phyloP scores from a whole-genome alignment of 2,113 vertebrate genomes.

The Aleadryas rufinucha region DNA sequence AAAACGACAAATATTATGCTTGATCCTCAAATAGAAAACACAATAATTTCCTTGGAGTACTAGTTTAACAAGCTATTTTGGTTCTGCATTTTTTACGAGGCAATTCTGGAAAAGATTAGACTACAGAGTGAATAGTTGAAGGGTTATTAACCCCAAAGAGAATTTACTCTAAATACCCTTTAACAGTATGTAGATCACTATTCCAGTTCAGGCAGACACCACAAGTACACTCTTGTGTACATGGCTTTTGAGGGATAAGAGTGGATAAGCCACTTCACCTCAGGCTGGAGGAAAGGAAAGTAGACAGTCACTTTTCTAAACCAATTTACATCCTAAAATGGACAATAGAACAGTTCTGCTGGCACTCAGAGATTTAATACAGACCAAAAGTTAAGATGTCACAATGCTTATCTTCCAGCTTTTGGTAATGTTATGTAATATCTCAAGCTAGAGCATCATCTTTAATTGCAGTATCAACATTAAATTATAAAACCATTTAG shows the following conservation, averaged over 20 bases:
- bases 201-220: constrained; percentile 56
- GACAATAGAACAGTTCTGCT: neutral
- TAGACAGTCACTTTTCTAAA: constrained; percentile 35
- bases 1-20: neutral
- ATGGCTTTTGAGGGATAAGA: constrained; percentile 57
- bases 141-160: constrained; percentile 55
- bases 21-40: neutral
- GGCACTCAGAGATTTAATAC: neutral
- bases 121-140: constrained; percentile 37
- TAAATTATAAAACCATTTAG: neutral
- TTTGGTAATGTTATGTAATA: neutral
- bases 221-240: constrained; percentile 52
- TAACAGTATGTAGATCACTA: constrained; percentile 46
- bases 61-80: constrained; percentile 36
- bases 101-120: constrained; percentile 49
- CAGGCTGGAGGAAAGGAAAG: constrained; percentile 41
- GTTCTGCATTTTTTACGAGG: constrained; percentile 25
- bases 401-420: neutral
- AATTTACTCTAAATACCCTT: constrained; percentile 54
- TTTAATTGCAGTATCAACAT: neutral
- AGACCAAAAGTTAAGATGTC: neutral
- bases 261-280: constrained; percentile 52
- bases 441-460: neutral
- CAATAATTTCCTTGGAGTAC: constrained; percentile 17
- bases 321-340: constrained; percentile 43